Evolutionary conservation across 1,140 invertebrate genomes (phyloP).

Genomic region (Gryon sp.): DNA sequence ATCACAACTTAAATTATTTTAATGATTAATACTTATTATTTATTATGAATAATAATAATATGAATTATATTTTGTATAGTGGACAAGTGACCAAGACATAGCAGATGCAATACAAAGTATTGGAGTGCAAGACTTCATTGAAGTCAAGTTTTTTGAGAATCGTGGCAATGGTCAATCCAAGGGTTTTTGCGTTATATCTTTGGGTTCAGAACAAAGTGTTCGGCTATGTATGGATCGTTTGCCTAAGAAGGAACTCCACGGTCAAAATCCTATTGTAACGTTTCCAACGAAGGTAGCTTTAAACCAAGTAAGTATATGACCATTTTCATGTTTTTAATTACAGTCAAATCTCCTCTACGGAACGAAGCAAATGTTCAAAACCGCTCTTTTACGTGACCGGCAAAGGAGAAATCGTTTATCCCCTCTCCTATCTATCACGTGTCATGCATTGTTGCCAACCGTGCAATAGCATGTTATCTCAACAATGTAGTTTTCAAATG

Average conservation of each 20-base stretch:
- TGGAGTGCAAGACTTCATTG: constrained; percentile 95
- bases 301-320: constrained; percentile 74
- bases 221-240: constrained; percentile 94
- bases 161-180: constrained; percentile 99
- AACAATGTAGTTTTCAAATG: too few relatives aligned
- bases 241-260: constrained; percentile 96
- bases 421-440: too few relatives aligned
- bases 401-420: too few relatives aligned
- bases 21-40: too few relatives aligned
- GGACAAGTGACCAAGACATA: constrained; percentile 98
- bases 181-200: constrained; percentile 95
- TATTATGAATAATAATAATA: background rate
- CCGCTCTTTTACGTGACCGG: too few relatives aligned
- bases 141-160: constrained; percentile 99
- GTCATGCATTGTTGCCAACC: too few relatives aligned
- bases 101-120: constrained; percentile 91
- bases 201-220: constrained; percentile 95
- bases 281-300: constrained; percentile 96
- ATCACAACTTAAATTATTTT: too few relatives aligned
- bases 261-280: constrained; percentile 96
- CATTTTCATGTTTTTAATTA: too few relatives aligned
- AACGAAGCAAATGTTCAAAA: too few relatives aligned
- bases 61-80: constrained; percentile 83
- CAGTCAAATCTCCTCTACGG: too few relatives aligned
- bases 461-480: too few relatives aligned